Evolutionary conservation across 2,888 invertebrate species (phyloP).

Genomic region (Thera britannica): DNA sequence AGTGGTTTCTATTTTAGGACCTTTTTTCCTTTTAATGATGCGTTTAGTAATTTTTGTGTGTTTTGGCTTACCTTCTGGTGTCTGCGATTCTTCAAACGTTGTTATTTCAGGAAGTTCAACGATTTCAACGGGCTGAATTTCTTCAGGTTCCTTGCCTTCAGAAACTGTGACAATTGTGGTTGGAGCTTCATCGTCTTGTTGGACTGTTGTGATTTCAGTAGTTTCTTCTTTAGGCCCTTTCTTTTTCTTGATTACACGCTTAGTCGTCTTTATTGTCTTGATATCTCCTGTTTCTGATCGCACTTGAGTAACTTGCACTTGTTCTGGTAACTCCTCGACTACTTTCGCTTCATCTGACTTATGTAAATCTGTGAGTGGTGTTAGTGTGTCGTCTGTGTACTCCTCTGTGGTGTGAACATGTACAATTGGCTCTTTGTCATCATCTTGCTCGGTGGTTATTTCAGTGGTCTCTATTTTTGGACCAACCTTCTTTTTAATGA

Average conservation of each 20-base stretch:
- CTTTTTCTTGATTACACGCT: slow-evolving; percentile 49
- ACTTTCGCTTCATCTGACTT: slow-evolving; percentile 48
- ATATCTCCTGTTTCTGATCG: slow-evolving; percentile 44
- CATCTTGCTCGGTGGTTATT: slow-evolving; percentile 42
- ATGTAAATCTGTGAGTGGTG: slow-evolving; percentile 36
- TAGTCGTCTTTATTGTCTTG: slow-evolving; percentile 55
- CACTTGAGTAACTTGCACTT: slow-evolving; percentile 40
- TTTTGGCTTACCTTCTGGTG: slow-evolving; percentile 45
- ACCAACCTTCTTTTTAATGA: slow-evolving; percentile 51
- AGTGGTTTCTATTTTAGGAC: slow-evolving; percentile 64
- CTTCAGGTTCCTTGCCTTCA: slow-evolving; percentile 49
- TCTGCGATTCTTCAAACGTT: slow-evolving; percentile 36
- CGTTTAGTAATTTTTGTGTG: slow-evolving; percentile 47
- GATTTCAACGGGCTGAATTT: slow-evolving; percentile 28
- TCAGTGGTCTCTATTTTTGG: slow-evolving; percentile 39
- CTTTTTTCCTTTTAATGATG: slow-evolving; percentile 28
- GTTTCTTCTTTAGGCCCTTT: slow-evolving; percentile 45
- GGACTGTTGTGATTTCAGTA: slow-evolving; percentile 44
- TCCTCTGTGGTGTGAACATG: slow-evolving; percentile 63
- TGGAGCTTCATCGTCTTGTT: slow-evolving; percentile 26
- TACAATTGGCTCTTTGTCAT: slow-evolving; percentile 67
- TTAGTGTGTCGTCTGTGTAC: slow-evolving; percentile 49
- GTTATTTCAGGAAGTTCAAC: slow-evolving; percentile 53
- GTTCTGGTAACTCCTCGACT: slow-evolving; percentile 39
- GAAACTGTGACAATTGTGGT: slow-evolving; percentile 33